These are phyloP conservation scores for zebrafish (Danio rerio) DNA, from an alignment of 2,113 vertebrate genomes.

Conservation along the genomic window GRCz12tu NC_133195.1:55097501-55098000, in stretches of 20 bases:
- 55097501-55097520: too few species aligned
- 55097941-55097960: neutral
- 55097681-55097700: neutral
- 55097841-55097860: conserved; percentile 26
- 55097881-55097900: neutral
- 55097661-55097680: neutral
- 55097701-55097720: too few species aligned
- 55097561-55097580: too few species aligned
- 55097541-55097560: too few species aligned
- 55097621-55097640: too few species aligned
- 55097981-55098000: neutral
- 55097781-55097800: neutral
- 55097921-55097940: neutral
- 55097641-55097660: too few species aligned
- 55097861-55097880: neutral
- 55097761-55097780: neutral
- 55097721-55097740: too few species aligned
- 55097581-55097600: too few species aligned
- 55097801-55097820: neutral
- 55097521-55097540: too few species aligned
- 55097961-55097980: neutral
- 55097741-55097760: neutral
- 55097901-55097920: neutral
- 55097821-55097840: neutral
- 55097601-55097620: too few species aligned